Evolutionary conservation across 2,113 vertebrate genomes (phyloP).

Genomic region (Actinemys pallida): DNA sequence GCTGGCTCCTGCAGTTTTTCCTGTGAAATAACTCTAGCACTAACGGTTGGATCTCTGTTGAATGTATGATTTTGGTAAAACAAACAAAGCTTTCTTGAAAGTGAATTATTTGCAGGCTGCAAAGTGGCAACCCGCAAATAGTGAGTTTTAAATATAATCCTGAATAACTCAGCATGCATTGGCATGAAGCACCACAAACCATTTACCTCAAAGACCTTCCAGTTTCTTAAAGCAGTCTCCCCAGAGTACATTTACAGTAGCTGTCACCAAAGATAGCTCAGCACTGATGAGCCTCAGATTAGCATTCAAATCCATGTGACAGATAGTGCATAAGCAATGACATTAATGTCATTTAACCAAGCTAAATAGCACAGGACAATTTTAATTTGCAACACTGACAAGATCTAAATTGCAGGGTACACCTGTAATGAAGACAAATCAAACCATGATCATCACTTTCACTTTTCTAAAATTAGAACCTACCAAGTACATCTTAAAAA

Average conservation of each 20-base stretch:
- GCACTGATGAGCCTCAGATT: slow-evolving; percentile 55
- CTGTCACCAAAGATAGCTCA: slow-evolving; percentile 65
- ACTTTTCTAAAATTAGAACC: slow-evolving; percentile 39
- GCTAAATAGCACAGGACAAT: slow-evolving; percentile 48
- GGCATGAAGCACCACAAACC: slow-evolving; percentile 24
- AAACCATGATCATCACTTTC: slow-evolving; percentile 19
- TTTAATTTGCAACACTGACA: slow-evolving; percentile 51
- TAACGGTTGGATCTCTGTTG: not conserved
- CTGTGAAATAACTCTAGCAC: not conserved
- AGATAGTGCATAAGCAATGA: slow-evolving; percentile 57
- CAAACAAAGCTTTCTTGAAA: not conserved
- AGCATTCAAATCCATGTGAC: slow-evolving; percentile 25
- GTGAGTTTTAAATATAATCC: slow-evolving; percentile 48
- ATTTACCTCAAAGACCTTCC: slow-evolving; percentile 51
- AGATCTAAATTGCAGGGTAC: slow-evolving; percentile 56
- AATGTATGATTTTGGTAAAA: not conserved
- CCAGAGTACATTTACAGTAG: slow-evolving; percentile 40
- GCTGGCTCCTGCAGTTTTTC: not conserved
- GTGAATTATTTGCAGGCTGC: not conserved
- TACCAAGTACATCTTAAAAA: slow-evolving; percentile 29
- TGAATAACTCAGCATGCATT: slow-evolving; percentile 22
- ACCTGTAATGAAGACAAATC: slow-evolving; percentile 60
- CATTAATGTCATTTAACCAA: slow-evolving; percentile 43
- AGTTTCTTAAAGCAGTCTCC: slow-evolving; percentile 35
- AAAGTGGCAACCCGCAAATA: slow-evolving; percentile 6